A percentile compares a stretch with the other conserved stretches of the same genome.
phyloP scores from a whole-genome alignment of 2,113 vertebrate species.

The Sebastes fasciatus region DNA sequence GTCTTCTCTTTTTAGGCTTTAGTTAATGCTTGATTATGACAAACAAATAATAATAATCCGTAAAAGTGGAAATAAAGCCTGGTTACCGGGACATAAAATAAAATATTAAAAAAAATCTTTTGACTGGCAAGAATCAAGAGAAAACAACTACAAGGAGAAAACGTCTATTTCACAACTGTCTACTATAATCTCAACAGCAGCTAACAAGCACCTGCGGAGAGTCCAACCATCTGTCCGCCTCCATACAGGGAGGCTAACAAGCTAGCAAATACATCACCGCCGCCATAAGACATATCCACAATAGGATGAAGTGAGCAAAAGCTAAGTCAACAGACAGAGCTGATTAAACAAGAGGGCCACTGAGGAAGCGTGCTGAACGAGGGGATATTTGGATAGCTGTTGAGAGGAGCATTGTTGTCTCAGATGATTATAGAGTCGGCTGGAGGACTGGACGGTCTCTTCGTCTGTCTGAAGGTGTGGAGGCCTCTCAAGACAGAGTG shows the following conservation, averaged over 20 bases:
- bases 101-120: not conserved
- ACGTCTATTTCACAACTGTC: not conserved
- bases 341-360: constrained; percentile 54
- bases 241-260: constrained; percentile 43
- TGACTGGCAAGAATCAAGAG: not conserved
- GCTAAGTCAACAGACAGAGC: constrained; percentile 64
- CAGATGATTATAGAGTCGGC: constrained; percentile 58
- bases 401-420: constrained; percentile 60
- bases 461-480: constrained; percentile 53
- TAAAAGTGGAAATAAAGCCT: not conserved
- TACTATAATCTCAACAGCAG: constrained; percentile 1
- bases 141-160: not conserved
- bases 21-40: constrained; percentile 2
- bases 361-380: constrained; percentile 27
- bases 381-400: constrained; percentile 75
- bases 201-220: constrained; percentile 48
- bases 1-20: not conserved
- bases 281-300: constrained; percentile 34
- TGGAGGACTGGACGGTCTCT: constrained; percentile 30
- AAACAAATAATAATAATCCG: not conserved
- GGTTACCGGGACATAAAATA: not conserved
- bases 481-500: constrained; percentile 57
- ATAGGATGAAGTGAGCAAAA: constrained; percentile 45
- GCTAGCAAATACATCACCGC: constrained; percentile 45
- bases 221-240: constrained; percentile 40